Conservation (phyloP, 2,797 vertebrate genomes). For the Sebastes diploproa region DNA sequence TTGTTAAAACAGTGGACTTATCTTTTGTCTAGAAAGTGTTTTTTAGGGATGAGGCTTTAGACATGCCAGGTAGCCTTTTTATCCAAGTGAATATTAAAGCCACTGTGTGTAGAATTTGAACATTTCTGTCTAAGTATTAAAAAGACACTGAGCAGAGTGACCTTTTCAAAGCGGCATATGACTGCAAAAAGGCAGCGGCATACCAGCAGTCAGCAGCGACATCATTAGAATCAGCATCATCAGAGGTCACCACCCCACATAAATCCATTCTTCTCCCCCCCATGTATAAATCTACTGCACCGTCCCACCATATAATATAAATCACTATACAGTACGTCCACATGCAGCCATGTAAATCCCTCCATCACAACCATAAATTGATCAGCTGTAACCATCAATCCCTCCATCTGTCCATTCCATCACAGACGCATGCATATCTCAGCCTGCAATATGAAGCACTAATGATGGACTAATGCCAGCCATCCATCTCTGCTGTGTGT, state of each 20-base stretch:
- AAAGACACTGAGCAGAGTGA: not conserved
- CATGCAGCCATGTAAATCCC: not conserved
- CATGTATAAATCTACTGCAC: not conserved
- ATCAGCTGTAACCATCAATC: not conserved
- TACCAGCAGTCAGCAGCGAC: not conserved
- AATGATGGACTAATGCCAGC: slow-evolving; percentile 30
- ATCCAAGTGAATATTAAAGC: no score
- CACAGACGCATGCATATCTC: slow-evolving; percentile 1
- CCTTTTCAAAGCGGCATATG: not conserved
- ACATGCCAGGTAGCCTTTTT: no score
- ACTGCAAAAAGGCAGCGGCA: not conserved
- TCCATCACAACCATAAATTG: not conserved
- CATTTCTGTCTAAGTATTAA: not conserved
- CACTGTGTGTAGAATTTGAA: not conserved
- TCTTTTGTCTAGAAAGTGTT: no score
- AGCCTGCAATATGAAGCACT: not conserved
- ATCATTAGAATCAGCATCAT: not conserved
- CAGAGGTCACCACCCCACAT: not conserved
- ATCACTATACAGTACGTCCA: not conserved
- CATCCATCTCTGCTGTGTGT: slow-evolving; percentile 35
- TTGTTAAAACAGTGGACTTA: no score
- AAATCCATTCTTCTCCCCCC: not conserved
- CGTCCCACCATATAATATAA: not conserved
- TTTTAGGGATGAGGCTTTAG: no score
- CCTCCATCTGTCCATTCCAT: slow-evolving; percentile 28